These are phyloP conservation scores for Syngnathus floridae DNA, from an alignment of 2,113 vertebrate species.

Conservation along the genomic window DNA sequence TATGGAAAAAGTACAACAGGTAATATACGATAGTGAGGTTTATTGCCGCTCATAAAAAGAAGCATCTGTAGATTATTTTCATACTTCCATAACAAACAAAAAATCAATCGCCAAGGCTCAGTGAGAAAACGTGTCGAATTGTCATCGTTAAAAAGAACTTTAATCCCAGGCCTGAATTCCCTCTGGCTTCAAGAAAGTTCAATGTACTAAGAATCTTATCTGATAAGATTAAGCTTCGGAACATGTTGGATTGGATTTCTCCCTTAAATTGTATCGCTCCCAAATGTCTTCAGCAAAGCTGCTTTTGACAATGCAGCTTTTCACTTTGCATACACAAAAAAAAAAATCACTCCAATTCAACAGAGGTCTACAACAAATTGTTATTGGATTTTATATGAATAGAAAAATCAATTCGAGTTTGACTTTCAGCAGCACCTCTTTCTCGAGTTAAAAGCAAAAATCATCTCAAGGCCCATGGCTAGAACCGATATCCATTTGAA, in stretches of 20 bases:
- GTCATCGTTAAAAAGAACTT: not conserved
- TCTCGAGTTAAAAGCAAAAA: too few species aligned
- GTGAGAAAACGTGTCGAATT: not conserved
- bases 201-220: not conserved
- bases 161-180: not conserved
- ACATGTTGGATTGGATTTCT: not conserved
- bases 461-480: too few species aligned
- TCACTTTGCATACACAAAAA: not conserved
- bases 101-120: not conserved
- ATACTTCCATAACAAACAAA: not conserved
- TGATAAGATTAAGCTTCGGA: not conserved
- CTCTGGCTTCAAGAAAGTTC: not conserved
- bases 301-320: not conserved
- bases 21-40: constrained; percentile 38
- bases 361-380: not conserved
- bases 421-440: too few species aligned
- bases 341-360: not conserved
- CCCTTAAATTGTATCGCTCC: not conserved
- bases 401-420: too few species aligned
- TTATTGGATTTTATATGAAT: too few species aligned
- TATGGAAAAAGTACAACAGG: constrained; percentile 39
- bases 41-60: constrained; percentile 5
- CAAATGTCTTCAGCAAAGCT: not conserved
- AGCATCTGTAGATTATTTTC: not conserved
- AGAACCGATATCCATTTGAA: too few species aligned